Evolutionary conservation across 2,113 vertebrate genomes (phyloP).

Genomic region (Amblyornis subalaris): DNA sequence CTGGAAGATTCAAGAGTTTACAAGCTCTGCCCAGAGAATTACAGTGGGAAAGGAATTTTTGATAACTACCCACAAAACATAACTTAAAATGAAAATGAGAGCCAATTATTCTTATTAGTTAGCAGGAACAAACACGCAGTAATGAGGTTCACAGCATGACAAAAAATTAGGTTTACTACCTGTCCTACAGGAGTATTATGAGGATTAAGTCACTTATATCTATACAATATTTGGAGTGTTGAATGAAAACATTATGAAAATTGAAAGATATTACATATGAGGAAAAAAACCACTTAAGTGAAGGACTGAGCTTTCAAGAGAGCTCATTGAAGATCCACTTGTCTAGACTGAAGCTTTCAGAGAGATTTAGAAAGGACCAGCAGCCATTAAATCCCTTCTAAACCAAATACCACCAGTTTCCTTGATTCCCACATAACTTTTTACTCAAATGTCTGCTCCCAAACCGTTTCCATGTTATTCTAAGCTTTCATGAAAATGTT

Average conservation of each 20-base stretch:
- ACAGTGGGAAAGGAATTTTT: not conserved
- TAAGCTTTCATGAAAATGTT: not conserved
- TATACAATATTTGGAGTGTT: not conserved
- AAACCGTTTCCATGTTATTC: not conserved
- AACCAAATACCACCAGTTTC: not conserved
- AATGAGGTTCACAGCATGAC: slow-evolving; percentile 18
- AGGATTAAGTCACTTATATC: not conserved
- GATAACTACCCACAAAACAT: not conserved
- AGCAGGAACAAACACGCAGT: not conserved
- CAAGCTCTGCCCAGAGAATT: not conserved
- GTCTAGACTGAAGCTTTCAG: slow-evolving; percentile 19
- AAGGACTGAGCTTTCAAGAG: not conserved
- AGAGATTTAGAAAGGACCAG: not conserved
- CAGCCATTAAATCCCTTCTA: not conserved
- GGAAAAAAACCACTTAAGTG: not conserved
- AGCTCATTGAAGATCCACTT: not conserved
- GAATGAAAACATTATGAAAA: slow-evolving; percentile 26
- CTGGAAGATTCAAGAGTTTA: not conserved
- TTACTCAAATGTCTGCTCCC: not conserved
- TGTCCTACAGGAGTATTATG: not conserved
- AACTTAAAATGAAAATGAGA: not conserved
- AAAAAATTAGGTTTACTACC: slow-evolving; percentile 24
- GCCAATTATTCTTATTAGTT: slow-evolving; percentile 9
- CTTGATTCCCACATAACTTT: not conserved
- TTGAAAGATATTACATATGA: not conserved